These are phyloP conservation scores for Drosophila melanosoma DNA, from an alignment of 2,888 invertebrate genomes.

Conservation along the genomic window DNA sequence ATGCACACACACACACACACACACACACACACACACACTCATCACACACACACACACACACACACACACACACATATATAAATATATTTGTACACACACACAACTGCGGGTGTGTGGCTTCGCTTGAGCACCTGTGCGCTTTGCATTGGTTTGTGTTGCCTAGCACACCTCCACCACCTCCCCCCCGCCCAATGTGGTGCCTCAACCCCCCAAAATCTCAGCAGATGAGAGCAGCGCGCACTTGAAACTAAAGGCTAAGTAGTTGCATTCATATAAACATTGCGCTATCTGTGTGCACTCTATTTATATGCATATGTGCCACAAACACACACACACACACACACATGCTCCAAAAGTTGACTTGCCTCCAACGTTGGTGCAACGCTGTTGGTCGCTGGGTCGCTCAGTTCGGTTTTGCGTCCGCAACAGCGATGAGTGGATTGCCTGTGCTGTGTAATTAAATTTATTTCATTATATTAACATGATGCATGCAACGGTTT, in stretches of 20 bases:
- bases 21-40: too few species aligned
- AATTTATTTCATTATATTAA: slow-evolving; percentile 62
- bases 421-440: slow-evolving; percentile 43
- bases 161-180: too few species aligned
- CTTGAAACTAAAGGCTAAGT: slow-evolving; percentile 80
- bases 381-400: not conserved
- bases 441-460: slow-evolving; percentile 68
- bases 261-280: slow-evolving; percentile 74
- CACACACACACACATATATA: slow-evolving; percentile 2
- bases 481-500: slow-evolving; percentile 21
- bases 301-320: slow-evolving; percentile 21
- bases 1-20: slow-evolving; percentile 33
- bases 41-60: not conserved
- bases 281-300: slow-evolving; percentile 32
- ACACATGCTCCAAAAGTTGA: slow-evolving; percentile 34
- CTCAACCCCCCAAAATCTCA: slow-evolving; percentile 22
- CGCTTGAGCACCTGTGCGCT: slow-evolving; percentile 70
- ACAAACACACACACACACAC: not conserved
- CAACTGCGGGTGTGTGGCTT: slow-evolving; percentile 52
- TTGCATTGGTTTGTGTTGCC: slow-evolving; percentile 14
- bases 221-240: slow-evolving; percentile 48
- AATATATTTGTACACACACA: slow-evolving; percentile 4
- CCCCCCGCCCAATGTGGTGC: not conserved
- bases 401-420: slow-evolving; percentile 19
- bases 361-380: slow-evolving; percentile 5